These are phyloP conservation scores for Spea bombifrons DNA, from an alignment of 2,113 vertebrate genomes.

Conservation along the genomic window DNA sequence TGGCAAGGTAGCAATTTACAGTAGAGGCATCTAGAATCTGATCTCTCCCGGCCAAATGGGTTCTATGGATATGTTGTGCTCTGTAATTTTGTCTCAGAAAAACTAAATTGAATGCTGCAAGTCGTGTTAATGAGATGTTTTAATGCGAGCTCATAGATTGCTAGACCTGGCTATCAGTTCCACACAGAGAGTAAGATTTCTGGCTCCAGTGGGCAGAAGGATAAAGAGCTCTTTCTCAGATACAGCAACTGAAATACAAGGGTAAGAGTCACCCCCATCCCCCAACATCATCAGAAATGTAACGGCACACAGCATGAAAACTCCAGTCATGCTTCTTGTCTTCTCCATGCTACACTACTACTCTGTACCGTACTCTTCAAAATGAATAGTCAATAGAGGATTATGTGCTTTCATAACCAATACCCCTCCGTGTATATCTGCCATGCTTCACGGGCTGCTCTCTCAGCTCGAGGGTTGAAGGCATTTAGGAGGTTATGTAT, in stretches of 20 bases:
- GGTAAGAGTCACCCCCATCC: conserved; percentile 55
- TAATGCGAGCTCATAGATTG: conserved; percentile 41
- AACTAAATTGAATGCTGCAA: conserved; percentile 37
- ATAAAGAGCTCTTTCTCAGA: conserved; percentile 59
- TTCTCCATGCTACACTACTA: conserved; percentile 54
- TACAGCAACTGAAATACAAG: conserved; percentile 57
- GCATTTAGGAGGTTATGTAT: too few species aligned
- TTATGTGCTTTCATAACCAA: conserved; percentile 24
- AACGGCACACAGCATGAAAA: conserved; percentile 58
- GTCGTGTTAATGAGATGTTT: conserved; percentile 35
- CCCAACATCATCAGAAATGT: conserved; percentile 52
- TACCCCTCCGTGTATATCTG: background rate
- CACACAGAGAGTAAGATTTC: conserved; percentile 54
- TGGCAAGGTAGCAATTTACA: background rate
- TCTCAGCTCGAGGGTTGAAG: too few species aligned
- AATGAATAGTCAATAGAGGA: conserved; percentile 55
- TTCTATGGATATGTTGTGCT: background rate
- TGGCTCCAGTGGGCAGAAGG: conserved; percentile 57
- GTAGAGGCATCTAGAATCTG: background rate
- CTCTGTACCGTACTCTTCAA: conserved; percentile 50
- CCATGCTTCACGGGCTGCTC: too few species aligned
- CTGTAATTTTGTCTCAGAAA: background rate
- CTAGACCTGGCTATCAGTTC: conserved; percentile 50
- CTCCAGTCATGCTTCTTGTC: conserved; percentile 58
- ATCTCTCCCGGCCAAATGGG: background rate